phyloP scores from a whole-genome alignment of 2,113 vertebrate species.

The Hipposideros armiger region DNA sequence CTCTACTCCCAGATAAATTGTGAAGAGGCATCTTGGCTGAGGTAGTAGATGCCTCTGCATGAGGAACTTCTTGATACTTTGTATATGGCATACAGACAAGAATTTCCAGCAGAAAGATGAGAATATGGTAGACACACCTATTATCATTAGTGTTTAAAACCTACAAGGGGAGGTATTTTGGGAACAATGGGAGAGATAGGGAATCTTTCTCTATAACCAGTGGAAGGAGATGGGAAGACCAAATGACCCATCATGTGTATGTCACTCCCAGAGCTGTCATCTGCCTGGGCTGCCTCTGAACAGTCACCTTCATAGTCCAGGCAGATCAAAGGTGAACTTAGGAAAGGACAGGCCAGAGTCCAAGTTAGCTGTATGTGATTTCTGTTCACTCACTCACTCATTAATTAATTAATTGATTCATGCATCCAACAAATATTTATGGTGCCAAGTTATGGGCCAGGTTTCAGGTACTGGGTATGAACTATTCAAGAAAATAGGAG shows the following conservation, averaged over 20 bases:
- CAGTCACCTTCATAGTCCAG: not conserved
- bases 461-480: not conserved
- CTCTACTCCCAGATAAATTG: not conserved
- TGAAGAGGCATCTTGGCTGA: not conserved
- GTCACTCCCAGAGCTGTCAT: not conserved
- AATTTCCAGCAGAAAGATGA: not conserved
- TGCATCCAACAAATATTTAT: not conserved
- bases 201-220: not conserved
- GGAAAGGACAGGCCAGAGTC: not conserved
- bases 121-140: not conserved
- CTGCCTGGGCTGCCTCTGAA: not conserved
- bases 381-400: not conserved
- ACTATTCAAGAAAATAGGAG: not conserved
- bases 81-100: not conserved
- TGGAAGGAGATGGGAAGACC: not conserved
- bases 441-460: not conserved
- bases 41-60: not conserved
- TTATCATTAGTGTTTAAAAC: not conserved
- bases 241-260: accelerated
- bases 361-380: not conserved
- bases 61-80: not conserved
- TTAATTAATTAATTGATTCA: not conserved
- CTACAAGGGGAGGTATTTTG: not conserved
- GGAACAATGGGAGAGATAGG: not conserved
- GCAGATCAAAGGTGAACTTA: not conserved